phyloP scores from a whole-genome alignment of 2,797 vertebrate species.

The Eulemur albifrons region DNA sequence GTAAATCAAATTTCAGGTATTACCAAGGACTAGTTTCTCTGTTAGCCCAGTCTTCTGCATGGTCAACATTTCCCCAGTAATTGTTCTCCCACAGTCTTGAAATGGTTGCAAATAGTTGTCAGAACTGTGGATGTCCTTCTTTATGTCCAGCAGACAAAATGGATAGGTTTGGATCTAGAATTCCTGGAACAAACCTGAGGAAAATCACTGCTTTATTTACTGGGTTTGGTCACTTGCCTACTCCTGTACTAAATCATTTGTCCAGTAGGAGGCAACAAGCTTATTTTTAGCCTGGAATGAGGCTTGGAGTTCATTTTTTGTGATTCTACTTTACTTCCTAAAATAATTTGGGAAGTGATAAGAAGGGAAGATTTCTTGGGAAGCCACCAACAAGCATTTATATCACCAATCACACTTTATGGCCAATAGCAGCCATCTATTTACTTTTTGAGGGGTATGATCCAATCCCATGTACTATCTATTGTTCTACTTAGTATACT shows the following conservation, averaged over 20 bases:
- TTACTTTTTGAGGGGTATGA: not conserved
- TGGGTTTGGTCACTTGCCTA: not conserved
- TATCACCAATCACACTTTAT: not conserved
- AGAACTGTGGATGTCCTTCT: not conserved
- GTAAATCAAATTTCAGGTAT: not conserved
- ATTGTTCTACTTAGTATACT: not conserved
- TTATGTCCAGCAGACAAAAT: not conserved
- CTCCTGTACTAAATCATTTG: not conserved
- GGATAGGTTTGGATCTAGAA: not conserved
- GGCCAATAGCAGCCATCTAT: not conserved
- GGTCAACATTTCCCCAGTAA: not conserved
- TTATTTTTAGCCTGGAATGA: not conserved
- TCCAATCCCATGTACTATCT: not conserved
- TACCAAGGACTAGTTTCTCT: not conserved
- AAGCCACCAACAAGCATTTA: not conserved
- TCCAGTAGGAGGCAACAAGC: not conserved
- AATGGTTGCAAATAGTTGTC: not conserved
- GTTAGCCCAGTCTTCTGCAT: not conserved
- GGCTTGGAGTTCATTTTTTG: conserved; percentile 2
- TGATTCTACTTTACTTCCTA: not conserved
- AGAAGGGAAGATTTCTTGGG: not conserved
- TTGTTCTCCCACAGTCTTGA: not conserved
- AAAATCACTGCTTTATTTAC: not conserved
- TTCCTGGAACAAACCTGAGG: not conserved
- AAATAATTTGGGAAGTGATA: not conserved